Conservation (phyloP, 2,113 vertebrate species). For the Dromaius novaehollandiae region DNA sequence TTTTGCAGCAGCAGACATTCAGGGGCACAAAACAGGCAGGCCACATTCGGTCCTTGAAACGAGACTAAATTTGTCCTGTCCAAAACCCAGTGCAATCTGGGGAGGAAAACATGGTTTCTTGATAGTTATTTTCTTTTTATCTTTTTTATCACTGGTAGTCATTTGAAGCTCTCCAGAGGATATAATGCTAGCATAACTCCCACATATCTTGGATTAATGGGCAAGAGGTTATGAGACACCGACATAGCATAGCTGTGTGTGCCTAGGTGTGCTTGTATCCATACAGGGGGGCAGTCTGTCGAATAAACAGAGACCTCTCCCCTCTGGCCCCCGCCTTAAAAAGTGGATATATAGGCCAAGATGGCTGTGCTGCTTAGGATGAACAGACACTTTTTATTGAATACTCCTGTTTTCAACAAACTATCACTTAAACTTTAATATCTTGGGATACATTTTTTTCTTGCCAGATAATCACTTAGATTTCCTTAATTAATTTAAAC, state of each 20-base stretch:
- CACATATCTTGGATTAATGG: not conserved
- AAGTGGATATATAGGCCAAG: not conserved
- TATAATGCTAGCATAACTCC: not conserved
- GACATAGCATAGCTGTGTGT: accelerated
- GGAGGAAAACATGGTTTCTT: not conserved
- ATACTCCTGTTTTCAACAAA: not conserved
- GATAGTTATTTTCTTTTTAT: not conserved
- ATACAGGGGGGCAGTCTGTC: not conserved
- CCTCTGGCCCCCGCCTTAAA: accelerated
- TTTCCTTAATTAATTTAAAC: not conserved
- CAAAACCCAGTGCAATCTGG: not conserved
- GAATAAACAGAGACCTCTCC: not conserved
- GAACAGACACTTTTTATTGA: not conserved
- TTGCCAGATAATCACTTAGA: not conserved
- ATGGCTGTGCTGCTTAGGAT: not conserved
- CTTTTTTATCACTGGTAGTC: not conserved
- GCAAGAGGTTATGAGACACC: not conserved
- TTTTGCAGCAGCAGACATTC: not conserved
- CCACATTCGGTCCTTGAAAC: accelerated
- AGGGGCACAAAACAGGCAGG: not conserved
- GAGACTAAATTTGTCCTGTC: not conserved
- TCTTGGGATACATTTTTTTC: not conserved
- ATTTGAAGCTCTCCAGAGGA: not conserved
- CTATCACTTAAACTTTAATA: not conserved
- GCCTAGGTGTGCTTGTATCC: not conserved